Base-by-base conservation (phyloP, 2,888 invertebrate species). In the Pyrocoelia pectoralis region DNA sequence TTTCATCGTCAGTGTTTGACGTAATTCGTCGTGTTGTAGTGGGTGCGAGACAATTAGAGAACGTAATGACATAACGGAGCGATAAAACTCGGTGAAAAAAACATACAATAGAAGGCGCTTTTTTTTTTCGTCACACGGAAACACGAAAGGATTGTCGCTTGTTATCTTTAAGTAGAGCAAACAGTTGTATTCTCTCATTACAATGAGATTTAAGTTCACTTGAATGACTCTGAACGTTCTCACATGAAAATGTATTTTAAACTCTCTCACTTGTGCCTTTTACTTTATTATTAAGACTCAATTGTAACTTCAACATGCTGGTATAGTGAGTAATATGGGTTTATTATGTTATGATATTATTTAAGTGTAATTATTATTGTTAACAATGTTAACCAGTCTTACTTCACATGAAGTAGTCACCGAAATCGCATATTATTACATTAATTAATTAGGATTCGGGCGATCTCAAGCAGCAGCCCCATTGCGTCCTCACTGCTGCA, bases 111-210 rank as follows among this genome's bases (percentile, higher is more conserved):
- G 41, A 13, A 41, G n/a, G n/a, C n/a, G n/a, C n/a, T n/a, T n/a
- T n/a, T n/a, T n/a, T 41, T 41, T 41, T 24, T 41, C 14, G 41
- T 41, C 41, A 41, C 41, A 41, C 41, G 41, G 41, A 41, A 41
- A 12, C 41, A 41, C 41, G 5, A 41, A 41, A 41, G 41, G 13
- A 41, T 41, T 41, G 41, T 41, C 41, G 41, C 41, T 41, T 15
- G 41, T 41, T 41, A 41, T 41, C 41, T 41, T 14, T 13, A 41
- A 41, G 41, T 41, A 41, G 41, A 41, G 41, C 41, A 41, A 41
- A 41, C 41, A 41, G 41, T 41, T 41, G 41, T 41, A 41, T 41
- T n/a, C n/a, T 41, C 41, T 41, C 41, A 41, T 41, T 15, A 9
- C n/a, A 38, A 38, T 38, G 38, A 38, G 8, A 38, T 38, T 38